Evolutionary conservation across 2,888 invertebrate species (phyloP), one percentile per base, ranked within the genome.

Genomic region (Linnaemya tessellans): DNA sequence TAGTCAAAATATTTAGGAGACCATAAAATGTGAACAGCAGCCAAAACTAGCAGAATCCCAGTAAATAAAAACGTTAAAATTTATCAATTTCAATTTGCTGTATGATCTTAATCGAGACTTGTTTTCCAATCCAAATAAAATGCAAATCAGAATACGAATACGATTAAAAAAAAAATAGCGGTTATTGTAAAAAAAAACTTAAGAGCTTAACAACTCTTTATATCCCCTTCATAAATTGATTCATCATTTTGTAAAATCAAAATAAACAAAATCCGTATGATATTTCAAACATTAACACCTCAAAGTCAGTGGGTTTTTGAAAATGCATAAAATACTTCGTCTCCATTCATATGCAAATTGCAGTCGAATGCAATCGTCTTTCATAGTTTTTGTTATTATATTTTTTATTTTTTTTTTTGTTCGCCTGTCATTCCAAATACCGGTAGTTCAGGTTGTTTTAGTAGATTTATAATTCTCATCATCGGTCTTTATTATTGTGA

Each of bases 271-370:
- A 35, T 58, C 15, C 9, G n/a, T 30, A 30, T 20, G 30, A 15
- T 43, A 43, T 20, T 64, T 41, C 15, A 64, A 43, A 22, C 10
- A 13, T 22, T 10, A 62, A 62, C 38, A 62, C 11, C n/a, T 18
- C 1, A 56, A 71, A 22, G 3, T 46, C 5, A n/a, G 60, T 38
- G 22, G 20, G 15, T n/a, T 41, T 62, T 38, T 11, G 38, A 51
- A 41, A 25, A n/a, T 73, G 60, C 38, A 35, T 1, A 15, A 22
- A 60, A 38, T 4, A 38, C 7, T 43, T 13, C 18, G 8, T 11
- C 56, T 51, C 51, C 41, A 78, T 78, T 78, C 60, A 78, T 78
- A 78, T 73, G 65, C 35, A 74, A 80, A 74, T 74, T 49, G 49
- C 49, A 51, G 51, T 67, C 22, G 60, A 68, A 46, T 60, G 56